Percentiles rank a stretch among this genome's conserved stretches.
phyloP scores from a whole-genome alignment of 2,113 vertebrate genomes.

The Nipponia nippon region DNA sequence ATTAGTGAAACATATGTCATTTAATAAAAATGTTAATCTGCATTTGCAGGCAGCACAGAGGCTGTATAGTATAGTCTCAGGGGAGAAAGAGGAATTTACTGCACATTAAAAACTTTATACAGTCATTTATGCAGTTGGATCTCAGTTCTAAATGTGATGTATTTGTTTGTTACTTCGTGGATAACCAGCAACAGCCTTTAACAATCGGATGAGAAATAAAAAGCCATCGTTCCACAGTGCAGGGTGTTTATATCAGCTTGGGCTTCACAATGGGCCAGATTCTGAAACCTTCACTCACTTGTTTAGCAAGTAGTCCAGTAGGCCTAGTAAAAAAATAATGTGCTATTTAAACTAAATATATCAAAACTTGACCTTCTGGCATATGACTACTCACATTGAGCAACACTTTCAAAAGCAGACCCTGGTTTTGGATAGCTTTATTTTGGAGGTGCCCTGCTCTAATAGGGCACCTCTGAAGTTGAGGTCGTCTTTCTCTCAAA shows the following conservation, averaged over 20 bases:
- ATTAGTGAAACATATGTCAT: slow-evolving; percentile 41
- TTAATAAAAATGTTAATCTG: slow-evolving; percentile 61
- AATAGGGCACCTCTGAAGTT: neutral
- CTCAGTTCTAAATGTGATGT: neutral
- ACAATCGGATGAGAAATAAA: neutral
- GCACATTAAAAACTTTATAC: slow-evolving; percentile 42
- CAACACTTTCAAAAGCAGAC: neutral
- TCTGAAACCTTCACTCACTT: slow-evolving; percentile 1
- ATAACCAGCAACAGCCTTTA: neutral
- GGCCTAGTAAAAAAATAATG: neutral
- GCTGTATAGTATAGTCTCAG: neutral
- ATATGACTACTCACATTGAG: neutral
- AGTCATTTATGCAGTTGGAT: slow-evolving; percentile 27
- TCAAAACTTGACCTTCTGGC: neutral
- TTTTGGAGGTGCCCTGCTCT: neutral
- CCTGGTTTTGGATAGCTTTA: neutral
- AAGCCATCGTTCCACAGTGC: neutral
- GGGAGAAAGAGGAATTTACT: slow-evolving; percentile 49
- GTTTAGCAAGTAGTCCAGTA: neutral
- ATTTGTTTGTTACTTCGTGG: slow-evolving; percentile 23
- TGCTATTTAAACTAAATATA: neutral
- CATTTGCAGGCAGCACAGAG: slow-evolving; percentile 49
- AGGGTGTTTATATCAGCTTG: neutral
- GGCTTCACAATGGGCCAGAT: neutral
- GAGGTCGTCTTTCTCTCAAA: neutral